Percentiles rank a stretch among this genome's conserved stretches.
Evolutionary conservation across 2,888 invertebrate species (phyloP).

Genomic region (Osedax frankpressi): DNA sequence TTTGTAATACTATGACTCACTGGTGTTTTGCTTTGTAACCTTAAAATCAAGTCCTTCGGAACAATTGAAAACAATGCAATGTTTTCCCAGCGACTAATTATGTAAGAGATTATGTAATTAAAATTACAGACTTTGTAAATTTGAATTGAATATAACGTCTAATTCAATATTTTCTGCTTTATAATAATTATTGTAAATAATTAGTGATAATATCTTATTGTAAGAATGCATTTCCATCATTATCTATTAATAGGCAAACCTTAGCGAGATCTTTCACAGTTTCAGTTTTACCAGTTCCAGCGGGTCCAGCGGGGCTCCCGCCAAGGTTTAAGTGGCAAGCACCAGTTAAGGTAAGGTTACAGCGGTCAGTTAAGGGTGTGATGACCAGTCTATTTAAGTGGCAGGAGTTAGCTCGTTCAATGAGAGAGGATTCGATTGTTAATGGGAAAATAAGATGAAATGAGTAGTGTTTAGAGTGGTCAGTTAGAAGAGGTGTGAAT

Average conservation of each 20-base stretch:
- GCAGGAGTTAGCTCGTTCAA: too few species aligned
- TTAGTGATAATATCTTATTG: not conserved
- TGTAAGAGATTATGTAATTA: too few species aligned
- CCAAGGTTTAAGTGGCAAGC: constrained; percentile 44
- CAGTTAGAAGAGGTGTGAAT: too few species aligned
- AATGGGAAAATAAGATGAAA: too few species aligned
- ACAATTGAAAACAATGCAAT: constrained; percentile 47
- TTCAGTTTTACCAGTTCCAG: constrained; percentile 46
- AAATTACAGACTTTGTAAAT: too few species aligned
- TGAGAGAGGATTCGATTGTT: too few species aligned
- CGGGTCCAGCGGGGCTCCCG: constrained; percentile 45
- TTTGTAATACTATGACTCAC: too few species aligned
- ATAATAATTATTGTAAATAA: not conserved
- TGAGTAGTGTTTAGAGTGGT: too few species aligned
- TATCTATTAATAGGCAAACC: too few species aligned
- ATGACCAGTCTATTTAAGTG: constrained; percentile 23
- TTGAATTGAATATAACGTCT: not conserved
- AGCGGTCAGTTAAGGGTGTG: constrained; percentile 29
- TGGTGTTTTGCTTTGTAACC: too few species aligned
- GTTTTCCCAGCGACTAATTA: constrained; percentile 43
- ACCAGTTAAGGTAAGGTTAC: constrained; percentile 44
- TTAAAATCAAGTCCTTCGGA: constrained; percentile 46
- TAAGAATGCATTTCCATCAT: too few species aligned
- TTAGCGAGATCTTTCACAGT: constrained; percentile 47
- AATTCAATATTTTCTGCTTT: not conserved